Conservation (phyloP, 2,888 invertebrate genomes). For the Drepanosiphum platanoidis region DNA sequence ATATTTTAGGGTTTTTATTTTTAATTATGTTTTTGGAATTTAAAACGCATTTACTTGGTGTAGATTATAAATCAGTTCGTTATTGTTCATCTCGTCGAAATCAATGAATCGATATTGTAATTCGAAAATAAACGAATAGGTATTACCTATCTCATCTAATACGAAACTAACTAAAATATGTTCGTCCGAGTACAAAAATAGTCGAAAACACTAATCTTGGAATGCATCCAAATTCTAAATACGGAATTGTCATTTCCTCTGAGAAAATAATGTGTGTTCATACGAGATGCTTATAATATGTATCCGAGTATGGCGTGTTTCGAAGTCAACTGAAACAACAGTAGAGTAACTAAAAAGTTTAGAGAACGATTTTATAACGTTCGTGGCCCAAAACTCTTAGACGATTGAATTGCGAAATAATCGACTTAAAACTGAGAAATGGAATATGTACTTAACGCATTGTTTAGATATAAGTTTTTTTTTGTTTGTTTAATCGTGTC, state of each 20-base stretch:
- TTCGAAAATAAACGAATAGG: neutral
- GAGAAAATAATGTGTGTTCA: neutral
- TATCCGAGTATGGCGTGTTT: neutral
- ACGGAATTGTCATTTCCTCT: neutral
- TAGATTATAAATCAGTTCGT: too few relatives aligned
- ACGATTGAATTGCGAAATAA: neutral
- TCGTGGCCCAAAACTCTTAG: neutral
- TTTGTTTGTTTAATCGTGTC: constrained; percentile 10
- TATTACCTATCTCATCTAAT: neutral
- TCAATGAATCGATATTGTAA: too few relatives aligned
- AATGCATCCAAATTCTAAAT: constrained; percentile 43
- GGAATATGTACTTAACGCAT: neutral
- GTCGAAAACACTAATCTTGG: constrained; percentile 7
- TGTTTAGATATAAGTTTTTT: neutral
- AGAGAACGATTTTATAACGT: neutral
- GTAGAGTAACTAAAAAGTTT: neutral
- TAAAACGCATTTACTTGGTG: neutral
- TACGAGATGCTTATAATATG: too few relatives aligned
- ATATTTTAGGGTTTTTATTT: neutral
- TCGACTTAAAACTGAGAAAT: neutral
- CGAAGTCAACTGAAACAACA: neutral
- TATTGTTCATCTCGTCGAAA: too few relatives aligned
- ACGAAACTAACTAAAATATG: neutral
- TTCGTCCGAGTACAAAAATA: neutral
- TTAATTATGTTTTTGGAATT: neutral